A percentile compares a stretch with the other conserved stretches of the same genome.
Conservation (phyloP, 2,113 vertebrate species). For the Capricornis sumatraensis region DNA sequence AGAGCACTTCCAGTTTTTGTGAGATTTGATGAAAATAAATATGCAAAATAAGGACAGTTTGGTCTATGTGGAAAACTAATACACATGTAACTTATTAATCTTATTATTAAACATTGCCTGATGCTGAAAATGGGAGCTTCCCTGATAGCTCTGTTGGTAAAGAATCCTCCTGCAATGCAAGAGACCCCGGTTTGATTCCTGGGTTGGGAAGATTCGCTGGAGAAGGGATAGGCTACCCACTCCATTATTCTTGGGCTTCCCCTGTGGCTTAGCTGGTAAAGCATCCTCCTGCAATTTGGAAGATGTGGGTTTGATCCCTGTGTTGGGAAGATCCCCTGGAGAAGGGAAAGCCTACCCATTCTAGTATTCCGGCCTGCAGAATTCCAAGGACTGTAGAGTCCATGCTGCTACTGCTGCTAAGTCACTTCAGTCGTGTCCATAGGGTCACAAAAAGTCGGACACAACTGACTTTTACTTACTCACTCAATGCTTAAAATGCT, state of each 20-base stretch:
- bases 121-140: neutral
- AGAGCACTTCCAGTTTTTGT: neutral
- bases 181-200: neutral
- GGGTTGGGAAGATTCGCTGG: neutral
- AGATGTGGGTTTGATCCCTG: neutral
- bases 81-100: neutral
- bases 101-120: neutral
- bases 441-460: neutral
- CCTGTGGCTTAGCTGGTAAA: neutral
- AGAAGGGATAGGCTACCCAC: neutral
- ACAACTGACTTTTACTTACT: neutral
- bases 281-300: fast-evolving
- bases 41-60: neutral
- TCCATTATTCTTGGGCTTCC: neutral
- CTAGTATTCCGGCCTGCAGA: neutral
- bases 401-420: too few relatives aligned
- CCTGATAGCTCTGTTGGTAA: neutral
- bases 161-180: neutral
- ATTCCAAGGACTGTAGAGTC: neutral
- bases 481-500: neutral
- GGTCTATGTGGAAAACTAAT: neutral
- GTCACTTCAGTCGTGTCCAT: too few relatives aligned
- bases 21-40: neutral
- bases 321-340: neutral
- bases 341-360: neutral